Percentiles rank a stretch among this genome's conserved stretches.
These are phyloP conservation scores for Drosophila biarmipes DNA, from an alignment of 1,140 invertebrate genomes.

Conservation along the genomic window DNA sequence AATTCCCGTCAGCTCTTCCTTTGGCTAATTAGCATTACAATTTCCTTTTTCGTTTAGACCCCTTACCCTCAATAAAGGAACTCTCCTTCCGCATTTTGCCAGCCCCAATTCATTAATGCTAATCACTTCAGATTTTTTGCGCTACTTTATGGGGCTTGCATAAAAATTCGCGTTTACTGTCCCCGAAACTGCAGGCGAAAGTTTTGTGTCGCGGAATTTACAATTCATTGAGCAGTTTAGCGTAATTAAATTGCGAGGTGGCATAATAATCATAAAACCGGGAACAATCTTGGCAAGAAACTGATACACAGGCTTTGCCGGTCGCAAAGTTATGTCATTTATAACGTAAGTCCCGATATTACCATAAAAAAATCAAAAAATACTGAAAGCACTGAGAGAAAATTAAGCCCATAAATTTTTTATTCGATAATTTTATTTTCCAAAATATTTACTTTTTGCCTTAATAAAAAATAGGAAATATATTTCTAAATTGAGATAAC, in stretches of 20 bases:
- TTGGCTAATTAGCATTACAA: slow-evolving; percentile 83
- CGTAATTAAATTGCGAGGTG: slow-evolving; percentile 77
- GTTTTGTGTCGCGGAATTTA: slow-evolving; percentile 64
- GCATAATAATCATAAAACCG: slow-evolving; percentile 59
- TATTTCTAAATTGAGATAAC: no score
- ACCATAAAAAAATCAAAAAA: slow-evolving; percentile 70
- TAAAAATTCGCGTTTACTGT: slow-evolving; percentile 50
- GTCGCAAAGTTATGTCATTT: slow-evolving; percentile 59
- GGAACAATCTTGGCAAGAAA: slow-evolving; percentile 22
- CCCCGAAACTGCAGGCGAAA: slow-evolving; percentile 33
- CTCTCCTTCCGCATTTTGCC: slow-evolving; percentile 12
- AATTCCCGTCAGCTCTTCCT: slow-evolving; percentile 65
- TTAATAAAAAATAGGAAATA: no score
- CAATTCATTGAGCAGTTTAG: slow-evolving; percentile 82
- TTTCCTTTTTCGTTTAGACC: slow-evolving; percentile 66
- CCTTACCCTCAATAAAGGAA: slow-evolving; percentile 35
- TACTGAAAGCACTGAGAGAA: slow-evolving; percentile 1
- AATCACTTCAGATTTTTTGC: slow-evolving; percentile 78
- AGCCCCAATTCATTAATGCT: slow-evolving; percentile 79
- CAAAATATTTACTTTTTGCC: not conserved
- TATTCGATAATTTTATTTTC: not conserved
- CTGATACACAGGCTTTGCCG: slow-evolving; percentile 22
- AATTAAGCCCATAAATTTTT: no score
- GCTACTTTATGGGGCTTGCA: slow-evolving; percentile 50
- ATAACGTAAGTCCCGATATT: slow-evolving; percentile 25